phyloP scores from a whole-genome alignment of 1,140 invertebrate genomes.

The Drosophila kepulauana region DNA sequence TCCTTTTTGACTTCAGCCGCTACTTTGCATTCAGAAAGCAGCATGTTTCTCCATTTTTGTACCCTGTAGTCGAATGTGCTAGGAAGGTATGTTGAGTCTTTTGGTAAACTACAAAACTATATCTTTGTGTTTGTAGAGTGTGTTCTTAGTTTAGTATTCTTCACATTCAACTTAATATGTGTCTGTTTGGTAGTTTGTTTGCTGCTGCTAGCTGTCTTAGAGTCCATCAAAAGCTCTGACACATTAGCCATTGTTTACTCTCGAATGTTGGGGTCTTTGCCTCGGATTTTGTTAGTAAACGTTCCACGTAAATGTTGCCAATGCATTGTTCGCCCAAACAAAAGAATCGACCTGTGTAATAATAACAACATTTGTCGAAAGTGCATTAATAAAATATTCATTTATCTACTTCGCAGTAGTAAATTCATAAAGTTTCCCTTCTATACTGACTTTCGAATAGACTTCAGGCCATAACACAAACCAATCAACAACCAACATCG shows the following conservation, averaged over 20 bases:
- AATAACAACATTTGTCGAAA: constrained; percentile 57
- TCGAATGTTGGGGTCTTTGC: background rate
- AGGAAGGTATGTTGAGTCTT: background rate
- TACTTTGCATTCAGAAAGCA: constrained; percentile 56
- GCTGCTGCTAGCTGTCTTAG: constrained; percentile 28
- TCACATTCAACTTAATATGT: constrained; percentile 2
- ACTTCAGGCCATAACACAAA: constrained; percentile 33
- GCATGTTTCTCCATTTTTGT: constrained; percentile 13
- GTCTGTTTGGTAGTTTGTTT: constrained; percentile 48
- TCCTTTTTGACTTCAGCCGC: constrained; percentile 47
- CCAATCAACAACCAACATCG: constrained; percentile 20
- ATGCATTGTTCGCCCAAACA: constrained; percentile 58
- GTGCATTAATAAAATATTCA: constrained; percentile 41
- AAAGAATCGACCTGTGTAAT: constrained; percentile 47
- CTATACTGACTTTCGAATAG: background rate
- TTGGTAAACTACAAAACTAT: background rate
- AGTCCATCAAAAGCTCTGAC: constrained; percentile 59
- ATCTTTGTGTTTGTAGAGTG: background rate
- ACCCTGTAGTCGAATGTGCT: background rate
- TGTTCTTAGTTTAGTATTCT: background rate
- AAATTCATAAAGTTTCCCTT: background rate
- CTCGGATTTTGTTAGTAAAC: constrained; percentile 21
- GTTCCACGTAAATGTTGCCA: constrained; percentile 51
- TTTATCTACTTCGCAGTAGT: constrained; percentile 27
- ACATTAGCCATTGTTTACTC: constrained; percentile 65